A percentile compares a stretch with the other conserved stretches of the same genome.
These are phyloP conservation scores for Prosapia bicincta DNA, from an alignment of 2,888 invertebrate species.

Conservation along the genomic window DNA sequence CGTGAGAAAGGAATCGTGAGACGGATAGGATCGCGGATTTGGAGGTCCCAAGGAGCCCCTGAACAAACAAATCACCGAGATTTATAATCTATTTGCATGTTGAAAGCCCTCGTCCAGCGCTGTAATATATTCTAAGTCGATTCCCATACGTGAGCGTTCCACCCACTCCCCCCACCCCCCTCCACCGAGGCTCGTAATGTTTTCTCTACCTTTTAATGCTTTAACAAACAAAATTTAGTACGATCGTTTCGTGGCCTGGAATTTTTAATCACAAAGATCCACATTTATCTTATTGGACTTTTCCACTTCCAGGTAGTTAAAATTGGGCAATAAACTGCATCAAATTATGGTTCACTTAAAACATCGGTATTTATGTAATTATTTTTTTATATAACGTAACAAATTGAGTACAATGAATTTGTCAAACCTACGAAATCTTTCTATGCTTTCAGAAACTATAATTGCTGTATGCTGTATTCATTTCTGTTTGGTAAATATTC, in stretches of 20 bases:
- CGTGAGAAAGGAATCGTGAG: slow-evolving; percentile 18
- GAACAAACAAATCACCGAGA: slow-evolving; percentile 39
- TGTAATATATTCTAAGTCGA: slow-evolving; percentile 24
- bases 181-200: not conserved
- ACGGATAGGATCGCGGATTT: slow-evolving; percentile 20
- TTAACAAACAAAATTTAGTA: slow-evolving; percentile 4
- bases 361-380: too few relatives aligned
- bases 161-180: not conserved
- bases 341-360: too few relatives aligned
- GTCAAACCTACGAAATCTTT: too few relatives aligned
- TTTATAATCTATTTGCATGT: slow-evolving; percentile 42
- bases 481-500: too few relatives aligned
- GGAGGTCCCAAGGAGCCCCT: slow-evolving; percentile 16
- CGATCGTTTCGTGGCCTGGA: not conserved
- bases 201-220: not conserved
- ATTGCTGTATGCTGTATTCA: too few relatives aligned
- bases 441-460: too few relatives aligned
- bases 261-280: not conserved
- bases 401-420: too few relatives aligned
- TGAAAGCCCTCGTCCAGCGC: slow-evolving; percentile 13
- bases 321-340: not conserved
- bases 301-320: not conserved
- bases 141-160: slow-evolving; percentile 2
- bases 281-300: not conserved
- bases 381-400: too few relatives aligned